Evolutionary conservation across 2,797 vertebrate genomes (phyloP).

Genomic region (Odontamblyopus rebecca): DNA sequence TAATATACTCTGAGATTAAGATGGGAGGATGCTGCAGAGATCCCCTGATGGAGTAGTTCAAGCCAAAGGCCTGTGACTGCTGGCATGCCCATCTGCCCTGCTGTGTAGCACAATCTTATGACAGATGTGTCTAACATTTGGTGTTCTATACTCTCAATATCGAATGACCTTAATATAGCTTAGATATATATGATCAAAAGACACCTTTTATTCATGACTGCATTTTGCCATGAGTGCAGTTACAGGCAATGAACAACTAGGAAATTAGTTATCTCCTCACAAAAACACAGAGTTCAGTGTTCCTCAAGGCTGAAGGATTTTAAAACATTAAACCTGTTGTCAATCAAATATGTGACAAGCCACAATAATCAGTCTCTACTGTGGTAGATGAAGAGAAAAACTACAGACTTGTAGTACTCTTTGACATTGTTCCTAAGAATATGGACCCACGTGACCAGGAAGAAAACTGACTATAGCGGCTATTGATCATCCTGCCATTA

Average conservation of each 20-base stretch:
- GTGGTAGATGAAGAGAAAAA: constrained; percentile 13
- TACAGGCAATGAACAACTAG: background rate
- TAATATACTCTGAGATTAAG: background rate
- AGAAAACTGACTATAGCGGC: constrained; percentile 51
- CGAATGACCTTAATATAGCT: background rate
- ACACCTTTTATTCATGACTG: background rate
- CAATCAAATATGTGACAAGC: background rate
- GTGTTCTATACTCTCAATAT: background rate
- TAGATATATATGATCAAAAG: background rate
- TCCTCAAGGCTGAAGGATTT: background rate
- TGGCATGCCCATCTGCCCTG: background rate
- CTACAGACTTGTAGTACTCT: constrained; percentile 16
- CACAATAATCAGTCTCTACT: background rate
- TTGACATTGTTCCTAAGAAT: constrained; percentile 25
- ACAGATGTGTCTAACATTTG: background rate
- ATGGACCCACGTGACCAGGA: constrained; percentile 40
- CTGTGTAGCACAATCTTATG: constrained; percentile 2
- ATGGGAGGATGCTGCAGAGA: background rate
- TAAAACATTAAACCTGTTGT: background rate
- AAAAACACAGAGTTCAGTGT: background rate
- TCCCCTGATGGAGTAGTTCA: background rate
- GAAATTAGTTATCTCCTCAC: background rate
- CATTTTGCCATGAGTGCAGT: background rate
- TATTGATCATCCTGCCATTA: constrained; percentile 74
- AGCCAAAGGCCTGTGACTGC: constrained; percentile 1